Evolutionary conservation across 1,140 invertebrate species (phyloP), one percentile per base, ranked within the genome.

Genomic region (Condylostylus longicornis): DNA sequence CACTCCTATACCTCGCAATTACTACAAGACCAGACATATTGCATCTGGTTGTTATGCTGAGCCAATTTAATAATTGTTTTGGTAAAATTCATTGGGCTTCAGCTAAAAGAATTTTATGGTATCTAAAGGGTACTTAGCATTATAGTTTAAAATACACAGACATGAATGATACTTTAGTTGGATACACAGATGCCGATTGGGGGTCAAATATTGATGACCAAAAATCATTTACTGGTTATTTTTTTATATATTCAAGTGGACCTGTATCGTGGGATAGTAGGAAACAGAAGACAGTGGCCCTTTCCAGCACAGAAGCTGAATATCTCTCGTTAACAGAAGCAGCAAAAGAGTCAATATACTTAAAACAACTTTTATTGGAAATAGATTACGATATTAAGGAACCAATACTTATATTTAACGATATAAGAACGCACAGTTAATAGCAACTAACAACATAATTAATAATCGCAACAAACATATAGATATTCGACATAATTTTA

Each of bases 231-330:
- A 50, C 51, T 28, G 51, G 53, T 13, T 58, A 50, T 22, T 42
- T 49, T 32, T 59, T 62, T 39, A 45, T 54, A 15, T 41, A 55
- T 38, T 41, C 45, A 38, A 45, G 45, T 40, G 54, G 46, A 29
- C 37, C 49, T n/a, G 45, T 64, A 18, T 41, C 45, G 4, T 61
- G 58, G 60, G 33, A 18, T 6, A 50, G 46, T 14, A 48, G 51
- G 37, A 50, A 46, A 41, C 58, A 64, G 40, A 35, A 25, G 23
- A 51, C 43, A 14, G 45, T 64, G 18, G 50, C 58, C 6, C 18
- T 59, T 5, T 63, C 52, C 29, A 58, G 39, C n/a, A 57, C 49
- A 19, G 58, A 66, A 44, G 57, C 61, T 0, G 63, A 66, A 43
- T 62, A 59, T 35, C 50, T 64, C 37, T 58, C 61, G 12, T 42